These are phyloP conservation scores for Chaetodon auriga DNA, from an alignment of 2,113 vertebrate species.

Conservation along the genomic window DNA sequence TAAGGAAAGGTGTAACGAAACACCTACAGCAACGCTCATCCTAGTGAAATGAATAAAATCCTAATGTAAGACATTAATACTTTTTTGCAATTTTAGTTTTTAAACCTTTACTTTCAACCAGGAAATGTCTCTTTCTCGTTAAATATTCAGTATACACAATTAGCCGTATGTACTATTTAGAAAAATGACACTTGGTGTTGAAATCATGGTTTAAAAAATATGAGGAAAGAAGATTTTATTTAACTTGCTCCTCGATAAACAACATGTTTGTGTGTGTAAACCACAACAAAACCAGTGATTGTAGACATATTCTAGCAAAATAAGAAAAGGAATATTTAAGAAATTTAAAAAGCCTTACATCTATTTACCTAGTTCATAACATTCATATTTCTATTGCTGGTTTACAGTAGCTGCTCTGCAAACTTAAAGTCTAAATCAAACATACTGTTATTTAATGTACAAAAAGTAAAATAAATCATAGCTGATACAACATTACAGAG, in stretches of 20 bases:
- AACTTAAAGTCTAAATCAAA: conserved; percentile 88
- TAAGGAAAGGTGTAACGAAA: conserved; percentile 2
- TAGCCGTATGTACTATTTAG: neutral
- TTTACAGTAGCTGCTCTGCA: conserved; percentile 91
- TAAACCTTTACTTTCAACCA: conserved; percentile 10
- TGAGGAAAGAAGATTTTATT: conserved; percentile 93
- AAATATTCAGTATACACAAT: neutral
- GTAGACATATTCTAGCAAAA: conserved; percentile 92
- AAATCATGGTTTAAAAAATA: conserved; percentile 88
- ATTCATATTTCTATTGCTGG: conserved; percentile 91
- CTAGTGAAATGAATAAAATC: conserved; percentile 26
- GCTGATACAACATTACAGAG: conserved; percentile 97
- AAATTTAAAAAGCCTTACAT: conserved; percentile 84
- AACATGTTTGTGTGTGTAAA: conserved; percentile 87
- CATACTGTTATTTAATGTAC: conserved; percentile 84
- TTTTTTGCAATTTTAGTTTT: neutral
- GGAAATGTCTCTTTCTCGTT: conserved; percentile 1
- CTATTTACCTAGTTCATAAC: conserved; percentile 90
- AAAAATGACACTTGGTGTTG: conserved; percentile 71
- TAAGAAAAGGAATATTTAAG: conserved; percentile 87
- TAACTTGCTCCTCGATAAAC: conserved; percentile 87
- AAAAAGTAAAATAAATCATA: conserved; percentile 87
- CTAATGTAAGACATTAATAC: conserved; percentile 6
- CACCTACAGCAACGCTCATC: conserved; percentile 31
- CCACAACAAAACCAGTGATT: conserved; percentile 89